These are phyloP conservation scores for Irena cyanogastra DNA, from an alignment of 2,113 vertebrate genomes.

Conservation along the genomic window DNA sequence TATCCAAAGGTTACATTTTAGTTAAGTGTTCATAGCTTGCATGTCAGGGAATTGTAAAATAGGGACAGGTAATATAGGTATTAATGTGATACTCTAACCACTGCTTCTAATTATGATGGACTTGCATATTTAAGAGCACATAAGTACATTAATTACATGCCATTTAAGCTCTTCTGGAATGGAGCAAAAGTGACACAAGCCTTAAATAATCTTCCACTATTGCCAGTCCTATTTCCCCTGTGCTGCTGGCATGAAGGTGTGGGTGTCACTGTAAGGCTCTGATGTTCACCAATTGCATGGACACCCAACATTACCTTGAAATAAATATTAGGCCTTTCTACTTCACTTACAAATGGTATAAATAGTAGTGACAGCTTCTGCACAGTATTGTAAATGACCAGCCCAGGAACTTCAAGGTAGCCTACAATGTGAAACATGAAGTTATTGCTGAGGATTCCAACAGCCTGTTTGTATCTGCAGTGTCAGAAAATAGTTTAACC, in stretches of 20 bases:
- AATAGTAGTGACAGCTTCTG: not conserved
- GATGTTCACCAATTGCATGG: not conserved
- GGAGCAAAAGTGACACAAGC: not conserved
- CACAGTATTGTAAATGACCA: not conserved
- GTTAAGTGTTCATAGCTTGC: not conserved
- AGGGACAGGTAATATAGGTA: not conserved
- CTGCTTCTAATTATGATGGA: slow-evolving; percentile 27
- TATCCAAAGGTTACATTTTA: not conserved
- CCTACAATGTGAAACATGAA: not conserved
- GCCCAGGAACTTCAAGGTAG: not conserved
- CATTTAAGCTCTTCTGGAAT: not conserved
- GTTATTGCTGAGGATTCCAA: not conserved
- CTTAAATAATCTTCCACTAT: not conserved
- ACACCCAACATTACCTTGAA: not conserved
- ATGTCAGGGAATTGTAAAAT: not conserved
- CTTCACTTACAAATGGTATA: not conserved
- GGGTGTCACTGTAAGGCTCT: not conserved
- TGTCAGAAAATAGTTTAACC: not conserved
- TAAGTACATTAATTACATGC: slow-evolving; percentile 16
- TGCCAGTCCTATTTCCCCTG: not conserved
- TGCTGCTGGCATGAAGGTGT: not conserved
- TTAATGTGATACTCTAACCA: not conserved
- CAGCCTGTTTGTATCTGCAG: not conserved
- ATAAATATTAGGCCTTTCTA: not conserved
- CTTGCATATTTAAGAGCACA: not conserved